Conservation (phyloP, 2,113 vertebrate genomes). For the Apodemus sylvaticus region DNA sequence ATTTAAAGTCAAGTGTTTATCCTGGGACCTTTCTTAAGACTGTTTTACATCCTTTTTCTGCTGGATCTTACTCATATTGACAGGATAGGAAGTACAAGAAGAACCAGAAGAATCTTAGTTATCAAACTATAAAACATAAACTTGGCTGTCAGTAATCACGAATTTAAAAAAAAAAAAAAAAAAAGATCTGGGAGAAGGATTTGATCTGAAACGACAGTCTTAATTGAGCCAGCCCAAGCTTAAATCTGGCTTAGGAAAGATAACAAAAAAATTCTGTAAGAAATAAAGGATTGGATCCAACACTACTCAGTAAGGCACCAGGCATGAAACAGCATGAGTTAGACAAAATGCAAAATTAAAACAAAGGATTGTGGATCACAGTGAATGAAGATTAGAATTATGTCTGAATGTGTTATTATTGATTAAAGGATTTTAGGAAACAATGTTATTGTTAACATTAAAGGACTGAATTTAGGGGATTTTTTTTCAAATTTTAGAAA, state of each 20-base stretch:
- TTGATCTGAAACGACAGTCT: background rate
- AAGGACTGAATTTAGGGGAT: background rate
- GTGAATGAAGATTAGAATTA: background rate
- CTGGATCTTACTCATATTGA: background rate
- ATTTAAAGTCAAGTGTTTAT: background rate
- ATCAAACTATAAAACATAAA: background rate
- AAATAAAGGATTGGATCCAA: background rate
- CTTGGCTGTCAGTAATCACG: background rate
- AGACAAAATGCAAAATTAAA: background rate
- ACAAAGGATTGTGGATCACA: background rate
- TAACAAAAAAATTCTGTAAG: background rate
- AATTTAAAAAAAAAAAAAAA: no score
- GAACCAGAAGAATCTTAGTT: background rate
- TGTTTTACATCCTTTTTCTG: background rate
- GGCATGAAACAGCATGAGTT: background rate
- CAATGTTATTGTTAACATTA: background rate
- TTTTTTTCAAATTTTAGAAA: constrained; percentile 42
- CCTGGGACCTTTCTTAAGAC: background rate
- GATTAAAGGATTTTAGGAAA: constrained; percentile 21
- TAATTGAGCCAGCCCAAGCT: background rate
- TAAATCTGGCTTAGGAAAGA: background rate
- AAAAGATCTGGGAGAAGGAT: background rate
- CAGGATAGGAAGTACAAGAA: background rate
- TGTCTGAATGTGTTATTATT: background rate
- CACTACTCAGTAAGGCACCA: constrained; percentile 10